These are phyloP conservation scores for Drosophila peninsularis DNA, from an alignment of 2,888 invertebrate genomes.

Conservation along the genomic window DNA sequence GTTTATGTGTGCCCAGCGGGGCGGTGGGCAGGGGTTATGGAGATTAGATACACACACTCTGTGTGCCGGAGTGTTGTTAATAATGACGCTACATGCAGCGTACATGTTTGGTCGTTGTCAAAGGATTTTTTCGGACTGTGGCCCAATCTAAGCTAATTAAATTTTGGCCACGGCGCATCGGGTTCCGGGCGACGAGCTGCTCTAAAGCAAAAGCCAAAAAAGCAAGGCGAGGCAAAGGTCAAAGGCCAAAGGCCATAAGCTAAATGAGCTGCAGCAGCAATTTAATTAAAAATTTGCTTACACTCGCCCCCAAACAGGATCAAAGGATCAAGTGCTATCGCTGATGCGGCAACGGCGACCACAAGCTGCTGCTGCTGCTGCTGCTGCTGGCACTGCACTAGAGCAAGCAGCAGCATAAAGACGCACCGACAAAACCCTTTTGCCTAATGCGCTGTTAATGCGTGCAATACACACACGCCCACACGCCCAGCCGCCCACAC, in stretches of 20 bases:
- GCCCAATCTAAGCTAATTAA: slow-evolving; percentile 74
- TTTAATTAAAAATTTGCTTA: slow-evolving; percentile 69
- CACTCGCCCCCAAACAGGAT: slow-evolving; percentile 20
- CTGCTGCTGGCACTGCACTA: no score
- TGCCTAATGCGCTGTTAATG: slow-evolving; percentile 36
- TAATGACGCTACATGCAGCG: slow-evolving; percentile 51
- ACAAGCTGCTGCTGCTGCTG: slow-evolving; percentile 65
- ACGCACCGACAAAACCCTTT: slow-evolving; percentile 6
- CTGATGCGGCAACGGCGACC: slow-evolving; percentile 71
- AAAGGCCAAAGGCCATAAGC: slow-evolving; percentile 43
- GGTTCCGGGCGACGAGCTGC: slow-evolving; percentile 14
- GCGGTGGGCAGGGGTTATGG: not conserved
- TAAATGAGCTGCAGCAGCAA: slow-evolving; percentile 62
- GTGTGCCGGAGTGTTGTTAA: slow-evolving; percentile 28
- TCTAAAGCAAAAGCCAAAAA: slow-evolving; percentile 12
- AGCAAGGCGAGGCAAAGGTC: slow-evolving; percentile 35
- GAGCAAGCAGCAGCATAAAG: not conserved
- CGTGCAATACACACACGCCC: slow-evolving; percentile 31
- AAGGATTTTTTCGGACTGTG: slow-evolving; percentile 53
- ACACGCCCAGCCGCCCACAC: slow-evolving; percentile 12
- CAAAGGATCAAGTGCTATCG: slow-evolving; percentile 74
- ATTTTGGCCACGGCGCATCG: slow-evolving; percentile 62
- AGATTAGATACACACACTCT: slow-evolving; percentile 12
- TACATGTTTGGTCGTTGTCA: slow-evolving; percentile 46
- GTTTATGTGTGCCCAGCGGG: slow-evolving; percentile 32